Base-by-base conservation (phyloP, 2,113 vertebrate genomes). In the Embiotoca jacksoni region DNA sequence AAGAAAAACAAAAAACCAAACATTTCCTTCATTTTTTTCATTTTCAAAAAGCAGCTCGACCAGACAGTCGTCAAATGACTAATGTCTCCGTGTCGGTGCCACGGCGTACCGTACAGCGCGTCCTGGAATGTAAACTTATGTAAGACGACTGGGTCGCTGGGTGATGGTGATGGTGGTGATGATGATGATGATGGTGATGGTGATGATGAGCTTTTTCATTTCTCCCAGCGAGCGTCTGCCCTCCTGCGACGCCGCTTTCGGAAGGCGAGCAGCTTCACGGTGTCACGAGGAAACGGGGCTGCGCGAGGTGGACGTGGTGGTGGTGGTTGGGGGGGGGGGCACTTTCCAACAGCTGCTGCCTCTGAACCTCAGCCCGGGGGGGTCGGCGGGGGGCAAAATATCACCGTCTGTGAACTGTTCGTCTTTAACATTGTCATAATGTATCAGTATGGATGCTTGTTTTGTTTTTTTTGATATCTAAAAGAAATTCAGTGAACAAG, bases 281-380 rank as follows among this genome's bases (percentile, higher is more conserved):
- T 9, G 56, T 46, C 47, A 54, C 54, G 3, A n/a, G 50, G 75
- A 82, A 49, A 15, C 55, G 30, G 59, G 64, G 65, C 41, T 32
- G 57, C 2, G 16, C 0, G 53, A 14, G 23, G 23, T 23, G 23
- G 23, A 23, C 23, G 23, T 23, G 23, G 23, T 23, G 23, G 1
- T 23, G 23, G 23, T 23, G 23, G 23, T 23, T 23, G 23, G 23
- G 23, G 1, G 54, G 50, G 52, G 52, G 62, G 39, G 53, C 35
- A 57, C 71, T 77, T 77, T 77, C 78, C 35, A 11, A 89, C 79
- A 86, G 79, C 84, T 85, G 75, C 31, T 65, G 16, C 39, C 5
- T 50, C 52, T 69, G 57, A 72, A 55, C 33, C 60, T 62, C 39
- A 52, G 39, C 57, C 39, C 23, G 57, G 58, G 61, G 61, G 80